phyloP scores from a whole-genome alignment of 2,113 vertebrate species.

The Progne subis region DNA sequence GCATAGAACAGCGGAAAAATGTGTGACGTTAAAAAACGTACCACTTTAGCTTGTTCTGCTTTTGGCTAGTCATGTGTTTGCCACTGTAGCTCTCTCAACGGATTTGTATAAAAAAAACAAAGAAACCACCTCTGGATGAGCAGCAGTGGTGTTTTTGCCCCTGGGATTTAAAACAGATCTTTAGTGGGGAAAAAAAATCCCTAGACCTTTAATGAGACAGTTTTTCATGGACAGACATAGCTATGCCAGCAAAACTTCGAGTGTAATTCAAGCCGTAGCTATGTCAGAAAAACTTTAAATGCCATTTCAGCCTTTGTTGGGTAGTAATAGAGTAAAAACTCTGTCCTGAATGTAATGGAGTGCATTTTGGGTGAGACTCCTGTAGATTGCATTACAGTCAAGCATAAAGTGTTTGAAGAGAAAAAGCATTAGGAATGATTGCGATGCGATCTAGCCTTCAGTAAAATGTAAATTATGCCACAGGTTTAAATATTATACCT shows the following conservation, averaged over 20 bases:
- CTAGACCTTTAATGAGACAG: neutral
- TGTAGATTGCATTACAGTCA: neutral
- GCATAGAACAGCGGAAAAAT: neutral
- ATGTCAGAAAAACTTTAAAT: neutral
- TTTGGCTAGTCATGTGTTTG: neutral
- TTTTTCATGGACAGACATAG: neutral
- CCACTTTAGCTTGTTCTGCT: neutral
- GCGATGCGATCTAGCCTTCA: neutral
- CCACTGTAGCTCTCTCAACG: neutral
- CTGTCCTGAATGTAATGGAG: neutral
- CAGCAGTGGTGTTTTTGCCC: neutral
- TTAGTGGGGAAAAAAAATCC: neutral
- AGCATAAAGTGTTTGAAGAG: neutral
- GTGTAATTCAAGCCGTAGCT: neutral
- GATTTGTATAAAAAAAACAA: neutral
- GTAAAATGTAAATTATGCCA: neutral
- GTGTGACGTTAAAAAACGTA: accelerated
- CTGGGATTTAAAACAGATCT: neutral
- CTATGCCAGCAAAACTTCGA: neutral
- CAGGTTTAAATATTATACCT: neutral
- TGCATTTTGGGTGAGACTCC: neutral
- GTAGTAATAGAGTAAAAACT: neutral
- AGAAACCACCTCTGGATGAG: neutral
- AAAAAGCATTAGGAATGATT: neutral
- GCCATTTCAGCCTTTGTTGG: neutral